A percentile compares a stretch with the other conserved stretches of the same genome.
phyloP scores from a whole-genome alignment of 2,888 invertebrate genomes.

The Drosophila algonquin region DNA sequence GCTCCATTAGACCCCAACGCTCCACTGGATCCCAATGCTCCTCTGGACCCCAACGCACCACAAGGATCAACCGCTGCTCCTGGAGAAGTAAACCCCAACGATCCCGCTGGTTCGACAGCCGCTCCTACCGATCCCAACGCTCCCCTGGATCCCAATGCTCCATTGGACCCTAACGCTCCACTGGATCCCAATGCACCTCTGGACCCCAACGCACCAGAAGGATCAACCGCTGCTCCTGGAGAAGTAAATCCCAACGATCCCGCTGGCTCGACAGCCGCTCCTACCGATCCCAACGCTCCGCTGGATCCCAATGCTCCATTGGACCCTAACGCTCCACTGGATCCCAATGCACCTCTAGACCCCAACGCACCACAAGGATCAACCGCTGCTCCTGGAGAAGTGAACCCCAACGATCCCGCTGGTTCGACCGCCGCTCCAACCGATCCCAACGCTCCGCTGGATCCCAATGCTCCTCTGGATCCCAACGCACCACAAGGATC shows the following conservation, averaged over 20 bases:
- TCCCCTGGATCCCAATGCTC: not conserved
- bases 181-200: not conserved
- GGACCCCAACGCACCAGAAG: conserved; percentile 46
- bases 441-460: not conserved
- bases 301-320: conserved; percentile 12
- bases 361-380: conserved; percentile 9
- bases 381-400: conserved; percentile 9
- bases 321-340: not conserved
- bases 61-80: conserved; percentile 20
- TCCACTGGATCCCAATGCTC: conserved; percentile 36
- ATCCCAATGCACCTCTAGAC: conserved; percentile 30
- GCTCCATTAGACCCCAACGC: conserved; percentile 27
- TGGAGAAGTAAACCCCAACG: conserved; percentile 30
- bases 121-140: not conserved
- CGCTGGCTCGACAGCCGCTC: conserved; percentile 15
- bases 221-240: conserved; percentile 22
- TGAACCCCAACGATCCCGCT: conserved; percentile 2
- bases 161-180: conserved; percentile 27
- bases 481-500: no score
- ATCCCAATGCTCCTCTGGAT: conserved; percentile 1
- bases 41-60: conserved; percentile 9
- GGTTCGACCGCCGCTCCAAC: conserved; percentile 8
- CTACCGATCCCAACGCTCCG: conserved; percentile 4
- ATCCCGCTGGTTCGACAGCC: no score
- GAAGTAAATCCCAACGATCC: conserved; percentile 33